Conservation (phyloP, 30 jellyfish, hydroid and myxozoan species). For the Chironex yamaguchii region DNA sequence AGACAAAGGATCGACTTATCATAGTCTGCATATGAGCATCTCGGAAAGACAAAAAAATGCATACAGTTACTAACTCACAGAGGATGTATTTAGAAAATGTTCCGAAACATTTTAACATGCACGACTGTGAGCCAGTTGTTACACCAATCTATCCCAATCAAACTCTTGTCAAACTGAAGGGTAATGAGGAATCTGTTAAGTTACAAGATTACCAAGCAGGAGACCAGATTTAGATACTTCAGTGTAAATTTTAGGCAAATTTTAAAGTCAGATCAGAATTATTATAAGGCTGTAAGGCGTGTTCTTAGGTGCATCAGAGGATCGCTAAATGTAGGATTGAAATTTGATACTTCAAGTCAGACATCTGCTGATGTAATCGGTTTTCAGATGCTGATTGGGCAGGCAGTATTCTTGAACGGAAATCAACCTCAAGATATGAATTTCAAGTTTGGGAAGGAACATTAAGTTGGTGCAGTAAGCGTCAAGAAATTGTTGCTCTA, state of each 20-base stretch:
- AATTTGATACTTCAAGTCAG: conserved; percentile 4
- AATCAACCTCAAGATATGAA: background rate
- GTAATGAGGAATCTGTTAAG: conserved; percentile 5
- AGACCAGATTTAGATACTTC: conserved; percentile 44
- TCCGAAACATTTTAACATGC: conserved; percentile 6
- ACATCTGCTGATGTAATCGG: background rate
- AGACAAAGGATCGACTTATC: conserved; percentile 33
- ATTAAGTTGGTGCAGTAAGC: background rate
- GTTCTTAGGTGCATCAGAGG: conserved; percentile 54
- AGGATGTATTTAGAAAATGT: conserved; percentile 1
- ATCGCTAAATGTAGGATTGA: conserved; percentile 36
- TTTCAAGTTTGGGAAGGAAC: background rate
- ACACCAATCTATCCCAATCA: conserved; percentile 47
- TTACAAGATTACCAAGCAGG: conserved; percentile 19
- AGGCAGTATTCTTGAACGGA: too few relatives aligned
- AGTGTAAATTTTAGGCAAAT: conserved; percentile 1
- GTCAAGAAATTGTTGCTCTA: conserved; percentile 16
- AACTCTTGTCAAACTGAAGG: conserved; percentile 28
- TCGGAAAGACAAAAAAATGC: conserved; percentile 36
- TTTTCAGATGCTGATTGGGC: background rate
- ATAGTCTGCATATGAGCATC: conserved; percentile 51
- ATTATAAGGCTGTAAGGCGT: conserved; percentile 38
- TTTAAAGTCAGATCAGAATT: conserved; percentile 29
- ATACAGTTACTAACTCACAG: conserved; percentile 35
- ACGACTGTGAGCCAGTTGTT: conserved; percentile 50